Evolutionary conservation across 2,888 invertebrate species (phyloP).

Genomic region (Aphrophora alni): DNA sequence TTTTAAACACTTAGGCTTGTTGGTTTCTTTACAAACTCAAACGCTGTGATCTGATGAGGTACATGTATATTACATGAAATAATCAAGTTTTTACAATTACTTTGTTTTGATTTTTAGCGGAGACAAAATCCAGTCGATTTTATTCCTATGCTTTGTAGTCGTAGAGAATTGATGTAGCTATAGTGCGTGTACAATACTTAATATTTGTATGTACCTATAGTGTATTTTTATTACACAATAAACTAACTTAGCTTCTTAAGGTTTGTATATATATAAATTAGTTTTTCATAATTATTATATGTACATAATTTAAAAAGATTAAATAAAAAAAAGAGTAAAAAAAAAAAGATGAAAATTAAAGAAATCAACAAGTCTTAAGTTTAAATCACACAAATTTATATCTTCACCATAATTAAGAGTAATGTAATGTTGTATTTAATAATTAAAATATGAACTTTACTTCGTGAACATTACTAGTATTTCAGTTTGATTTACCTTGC

Average conservation of each 20-base stretch:
- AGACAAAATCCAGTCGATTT: not conserved
- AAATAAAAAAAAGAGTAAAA: too few species aligned
- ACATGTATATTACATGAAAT: not conserved
- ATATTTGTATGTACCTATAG: not conserved
- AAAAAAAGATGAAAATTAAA: not conserved
- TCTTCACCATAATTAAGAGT: not conserved
- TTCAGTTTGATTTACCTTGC: too few species aligned
- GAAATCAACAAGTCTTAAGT: not conserved
- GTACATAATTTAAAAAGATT: not conserved
- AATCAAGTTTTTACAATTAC: not conserved
- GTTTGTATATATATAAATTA: not conserved
- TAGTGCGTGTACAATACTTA: not conserved
- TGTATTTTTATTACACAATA: not conserved
- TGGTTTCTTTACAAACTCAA: not conserved
- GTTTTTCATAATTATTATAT: constrained; percentile 1
- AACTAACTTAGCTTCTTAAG: not conserved
- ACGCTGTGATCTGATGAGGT: not conserved
- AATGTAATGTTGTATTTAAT: not conserved
- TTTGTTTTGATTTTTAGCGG: not conserved
- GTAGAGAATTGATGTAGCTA: not conserved
- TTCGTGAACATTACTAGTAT: not conserved
- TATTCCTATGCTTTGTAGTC: not conserved
- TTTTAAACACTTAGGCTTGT: not conserved
- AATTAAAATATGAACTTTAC: not conserved
- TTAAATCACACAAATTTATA: not conserved